Evolutionary conservation across 2,888 invertebrate species (phyloP).

Genomic region (Caprella mutica): DNA sequence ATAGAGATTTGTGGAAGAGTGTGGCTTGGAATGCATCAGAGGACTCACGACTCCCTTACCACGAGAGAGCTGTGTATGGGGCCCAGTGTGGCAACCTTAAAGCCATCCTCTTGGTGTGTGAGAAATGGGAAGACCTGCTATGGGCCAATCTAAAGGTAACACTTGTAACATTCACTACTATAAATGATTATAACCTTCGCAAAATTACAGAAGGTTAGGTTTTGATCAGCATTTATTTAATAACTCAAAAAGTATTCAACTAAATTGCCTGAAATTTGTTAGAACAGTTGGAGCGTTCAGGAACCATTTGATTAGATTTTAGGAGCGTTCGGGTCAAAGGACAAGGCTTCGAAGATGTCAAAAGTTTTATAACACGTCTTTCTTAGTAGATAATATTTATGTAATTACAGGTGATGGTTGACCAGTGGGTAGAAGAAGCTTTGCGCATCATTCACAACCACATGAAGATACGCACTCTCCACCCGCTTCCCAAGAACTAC

Average conservation of each 20-base stretch:
- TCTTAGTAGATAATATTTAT: too few species aligned
- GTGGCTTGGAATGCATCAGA: conserved; percentile 48
- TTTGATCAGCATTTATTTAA: too few species aligned
- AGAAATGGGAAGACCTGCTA: conserved; percentile 77
- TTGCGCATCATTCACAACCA: conserved; percentile 47
- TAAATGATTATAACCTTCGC: neutral
- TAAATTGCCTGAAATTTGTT: too few species aligned
- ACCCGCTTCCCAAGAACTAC: conserved; percentile 26
- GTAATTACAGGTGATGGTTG: too few species aligned
- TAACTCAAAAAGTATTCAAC: too few species aligned
- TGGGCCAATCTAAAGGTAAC: conserved; percentile 58
- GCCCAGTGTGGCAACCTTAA: conserved; percentile 71
- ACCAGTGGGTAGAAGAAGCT: conserved; percentile 70
- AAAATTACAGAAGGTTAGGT: too few species aligned
- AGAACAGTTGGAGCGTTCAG: neutral
- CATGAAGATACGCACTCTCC: conserved; percentile 11
- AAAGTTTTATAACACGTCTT: too few species aligned
- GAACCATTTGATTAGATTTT: too few species aligned
- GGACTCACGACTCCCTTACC: conserved; percentile 38
- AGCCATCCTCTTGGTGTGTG: conserved; percentile 54
- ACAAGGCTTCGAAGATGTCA: neutral
- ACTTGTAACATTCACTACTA: neutral
- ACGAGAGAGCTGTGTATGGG: conserved; percentile 56
- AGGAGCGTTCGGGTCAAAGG: neutral
- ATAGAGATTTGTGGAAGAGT: conserved; percentile 48